phyloP scores from a whole-genome alignment of 2,113 vertebrate species.

The Arothron firmamentum region DNA sequence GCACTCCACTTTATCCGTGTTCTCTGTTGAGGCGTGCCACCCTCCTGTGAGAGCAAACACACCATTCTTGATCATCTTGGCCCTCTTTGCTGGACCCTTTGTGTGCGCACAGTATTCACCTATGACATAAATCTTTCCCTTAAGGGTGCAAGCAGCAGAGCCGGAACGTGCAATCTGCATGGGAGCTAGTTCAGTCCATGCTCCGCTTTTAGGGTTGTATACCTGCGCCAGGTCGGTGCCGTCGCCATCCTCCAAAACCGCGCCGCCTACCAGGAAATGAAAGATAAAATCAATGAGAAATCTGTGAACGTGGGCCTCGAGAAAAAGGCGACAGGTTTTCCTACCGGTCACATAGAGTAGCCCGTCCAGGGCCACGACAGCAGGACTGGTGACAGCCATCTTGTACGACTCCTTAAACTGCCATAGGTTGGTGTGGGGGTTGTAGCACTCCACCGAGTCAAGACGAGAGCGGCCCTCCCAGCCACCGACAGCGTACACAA shows the following conservation, averaged over 20 bases:
- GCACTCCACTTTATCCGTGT: constrained; percentile 81
- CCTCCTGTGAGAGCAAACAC: constrained; percentile 59
- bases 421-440: constrained; percentile 77
- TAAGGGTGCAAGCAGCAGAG: constrained; percentile 77
- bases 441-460: constrained; percentile 78
- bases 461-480: constrained; percentile 79
- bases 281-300: background rate
- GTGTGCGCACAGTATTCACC: constrained; percentile 48
- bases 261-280: constrained; percentile 64
- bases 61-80: background rate
- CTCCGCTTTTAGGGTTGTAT: constrained; percentile 73
- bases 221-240: constrained; percentile 78
- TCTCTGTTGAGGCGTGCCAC: constrained; percentile 79
- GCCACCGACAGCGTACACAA: constrained; percentile 78
- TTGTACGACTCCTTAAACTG: constrained; percentile 76
- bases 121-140: constrained; percentile 79
- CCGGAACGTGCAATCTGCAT: constrained; percentile 83
- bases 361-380: constrained; percentile 77
- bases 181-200: constrained; percentile 74
- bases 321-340: background rate
- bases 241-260: constrained; percentile 78
- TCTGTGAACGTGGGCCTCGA: background rate
- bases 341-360: constrained; percentile 80
- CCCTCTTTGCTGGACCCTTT: background rate
- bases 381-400: constrained; percentile 80